Conservation (phyloP, 2,888 invertebrate species). For the Leucophenga montana region DNA sequence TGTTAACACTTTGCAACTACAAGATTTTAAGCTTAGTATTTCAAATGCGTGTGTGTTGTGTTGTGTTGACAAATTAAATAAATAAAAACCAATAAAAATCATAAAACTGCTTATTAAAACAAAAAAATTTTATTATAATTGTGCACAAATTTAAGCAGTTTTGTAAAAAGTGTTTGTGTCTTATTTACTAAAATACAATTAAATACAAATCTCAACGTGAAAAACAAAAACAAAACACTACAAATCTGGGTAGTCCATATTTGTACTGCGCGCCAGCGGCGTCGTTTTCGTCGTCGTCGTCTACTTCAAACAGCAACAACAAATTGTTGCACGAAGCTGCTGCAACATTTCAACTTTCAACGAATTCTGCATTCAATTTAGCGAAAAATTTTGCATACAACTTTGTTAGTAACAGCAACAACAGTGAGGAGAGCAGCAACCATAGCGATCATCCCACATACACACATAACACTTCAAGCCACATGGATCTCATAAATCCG, state of each 20-base stretch:
- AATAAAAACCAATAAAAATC: background rate
- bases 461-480: conserved; percentile 50
- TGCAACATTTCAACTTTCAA: conserved; percentile 66
- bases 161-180: conserved; percentile 20
- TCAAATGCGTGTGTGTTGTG: no score
- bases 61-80: background rate
- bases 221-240: background rate
- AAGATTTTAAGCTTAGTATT: no score
- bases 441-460: conserved; percentile 33
- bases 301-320: conserved; percentile 34
- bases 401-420: background rate
- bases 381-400: conserved; percentile 56
- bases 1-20: background rate
- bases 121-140: no score
- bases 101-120: background rate
- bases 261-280: conserved; percentile 68
- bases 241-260: conserved; percentile 73
- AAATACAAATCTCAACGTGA: conserved; percentile 5
- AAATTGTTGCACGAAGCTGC: conserved; percentile 29
- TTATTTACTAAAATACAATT: conserved; percentile 11
- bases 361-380: conserved; percentile 71
- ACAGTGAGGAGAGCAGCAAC: conserved; percentile 33
- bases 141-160: conserved; percentile 2
- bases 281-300: conserved; percentile 64
- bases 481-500: conserved; percentile 71